Percentiles rank a stretch among this genome's conserved stretches.
Conservation (phyloP, 2,797 vertebrate species). For the Hydrocynus forskahlii region DNA sequence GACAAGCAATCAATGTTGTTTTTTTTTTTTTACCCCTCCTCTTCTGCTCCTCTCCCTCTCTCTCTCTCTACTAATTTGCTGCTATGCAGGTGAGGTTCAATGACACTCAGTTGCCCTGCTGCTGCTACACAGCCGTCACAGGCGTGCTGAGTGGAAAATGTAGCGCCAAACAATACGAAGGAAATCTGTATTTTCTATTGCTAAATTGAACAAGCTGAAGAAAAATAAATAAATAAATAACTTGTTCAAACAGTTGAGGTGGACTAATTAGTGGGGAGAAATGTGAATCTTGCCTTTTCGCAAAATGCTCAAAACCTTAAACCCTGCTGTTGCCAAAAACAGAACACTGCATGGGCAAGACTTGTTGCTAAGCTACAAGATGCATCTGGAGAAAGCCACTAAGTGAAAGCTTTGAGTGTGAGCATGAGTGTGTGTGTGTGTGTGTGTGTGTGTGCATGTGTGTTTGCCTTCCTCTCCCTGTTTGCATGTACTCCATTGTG, state of each 20-base stretch:
- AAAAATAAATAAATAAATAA: conserved; percentile 13
- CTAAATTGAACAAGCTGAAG: conserved; percentile 22
- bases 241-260: conserved; percentile 36
- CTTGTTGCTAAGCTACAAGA: conserved; percentile 65
- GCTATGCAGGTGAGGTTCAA: conserved; percentile 48
- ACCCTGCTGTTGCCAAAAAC: conserved; percentile 53
- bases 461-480: conserved; percentile 26
- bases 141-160: conserved; percentile 31
- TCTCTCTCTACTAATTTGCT: conserved; percentile 31
- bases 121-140: neutral
- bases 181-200: conserved; percentile 21
- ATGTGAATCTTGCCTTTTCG: conserved; percentile 28
- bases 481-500: conserved; percentile 49
- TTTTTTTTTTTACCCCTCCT: neutral
- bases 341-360: conserved; percentile 44
- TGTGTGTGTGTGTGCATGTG: conserved; percentile 34
- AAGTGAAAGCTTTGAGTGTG: conserved; percentile 39
- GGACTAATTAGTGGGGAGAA: conserved; percentile 44
- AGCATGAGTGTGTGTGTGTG: conserved; percentile 24
- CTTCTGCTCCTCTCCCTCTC: neutral
- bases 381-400: conserved; percentile 58
- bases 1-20: conserved; percentile 71
- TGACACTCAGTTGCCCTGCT: neutral
- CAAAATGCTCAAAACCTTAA: conserved; percentile 47
- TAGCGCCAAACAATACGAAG: conserved; percentile 2